Evolutionary conservation across 2,888 invertebrate genomes (phyloP), one percentile per base, ranked within the genome.

Genomic region (Acholoe squamosa): DNA sequence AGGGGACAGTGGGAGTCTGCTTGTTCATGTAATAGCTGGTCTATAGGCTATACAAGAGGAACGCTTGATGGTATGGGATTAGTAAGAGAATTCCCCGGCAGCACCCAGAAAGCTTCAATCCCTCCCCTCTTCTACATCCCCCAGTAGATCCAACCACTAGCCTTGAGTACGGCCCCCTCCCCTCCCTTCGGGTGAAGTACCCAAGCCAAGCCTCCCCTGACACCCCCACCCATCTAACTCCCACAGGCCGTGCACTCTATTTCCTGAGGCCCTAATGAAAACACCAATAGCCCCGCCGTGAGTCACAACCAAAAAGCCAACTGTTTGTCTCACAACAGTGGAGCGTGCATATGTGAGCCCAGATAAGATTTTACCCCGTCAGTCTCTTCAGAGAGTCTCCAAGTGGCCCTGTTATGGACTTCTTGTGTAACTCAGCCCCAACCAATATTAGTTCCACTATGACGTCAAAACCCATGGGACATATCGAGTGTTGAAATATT

Each of bases 271-370:
- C 43, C 43, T 80, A 80, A 80, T 80, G 80, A 80, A 80, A 80
- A 80, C 34, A 80, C 80, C 43, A 80, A 80, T 43, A 80, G 34
- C 33, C 43, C 80, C 43, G 3, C 22, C 16, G 33, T 80, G 80
- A 80, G 22, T 80, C 80, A 80, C 34, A 43, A 33, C 80, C 43
- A 80, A 34, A 80, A 80, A 80, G 80, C 33, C 34, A 80, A 33
- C 19, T 43, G 43, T 80, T 80, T 80, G 80, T 80, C 80, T 43
- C 80, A 80, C 80, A 80, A 80, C 80, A 80, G n/a, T 34, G 80
- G 80, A 43, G 33, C 43, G 22, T 80, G 80, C 80, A 43, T 80
- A 80, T 80, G 80, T 80, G 80, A 43, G 80, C 80, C 43, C 34
- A 34, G 80, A 80, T 80, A 80, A 80, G 80, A 43, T 33, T 25